phyloP scores from a whole-genome alignment of 2,113 vertebrate genomes.

The Tragelaphus buxtoni region DNA sequence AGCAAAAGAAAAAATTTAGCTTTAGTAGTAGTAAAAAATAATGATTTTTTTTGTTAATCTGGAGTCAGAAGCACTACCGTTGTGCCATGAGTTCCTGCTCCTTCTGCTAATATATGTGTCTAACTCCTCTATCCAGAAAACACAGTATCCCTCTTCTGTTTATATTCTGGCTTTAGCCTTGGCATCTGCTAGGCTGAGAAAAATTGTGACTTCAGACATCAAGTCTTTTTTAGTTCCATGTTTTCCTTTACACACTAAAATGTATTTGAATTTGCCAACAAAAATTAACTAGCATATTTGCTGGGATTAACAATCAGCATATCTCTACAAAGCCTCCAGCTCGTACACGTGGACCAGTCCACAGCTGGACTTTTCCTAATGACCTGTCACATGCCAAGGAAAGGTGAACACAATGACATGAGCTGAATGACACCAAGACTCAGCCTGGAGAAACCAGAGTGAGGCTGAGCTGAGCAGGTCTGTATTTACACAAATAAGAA shows the following conservation, averaged over 20 bases:
- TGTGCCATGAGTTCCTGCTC: neutral
- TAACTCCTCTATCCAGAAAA: neutral
- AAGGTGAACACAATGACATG: neutral
- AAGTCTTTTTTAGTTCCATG: neutral
- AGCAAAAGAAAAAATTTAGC: slow-evolving; percentile 26
- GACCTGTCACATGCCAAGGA: too few species aligned
- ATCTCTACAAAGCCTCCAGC: neutral
- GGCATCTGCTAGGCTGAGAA: neutral
- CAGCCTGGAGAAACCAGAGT: neutral
- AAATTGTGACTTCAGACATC: neutral
- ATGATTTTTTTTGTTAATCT: neutral
- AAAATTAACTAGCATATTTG: neutral
- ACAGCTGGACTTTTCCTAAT: neutral
- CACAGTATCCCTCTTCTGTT: neutral
- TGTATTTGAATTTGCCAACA: neutral
- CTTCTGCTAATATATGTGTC: neutral
- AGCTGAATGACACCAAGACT: neutral
- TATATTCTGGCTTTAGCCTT: neutral
- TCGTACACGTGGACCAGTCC: neutral
- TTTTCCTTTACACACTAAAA: neutral
- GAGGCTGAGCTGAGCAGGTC: neutral
- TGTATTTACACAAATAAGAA: neutral
- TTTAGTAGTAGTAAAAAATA: slow-evolving; percentile 19
- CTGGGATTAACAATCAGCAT: neutral
- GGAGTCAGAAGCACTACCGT: neutral